Base-by-base conservation (phyloP, 2,888 invertebrate species). In the Tillus elongatus region DNA sequence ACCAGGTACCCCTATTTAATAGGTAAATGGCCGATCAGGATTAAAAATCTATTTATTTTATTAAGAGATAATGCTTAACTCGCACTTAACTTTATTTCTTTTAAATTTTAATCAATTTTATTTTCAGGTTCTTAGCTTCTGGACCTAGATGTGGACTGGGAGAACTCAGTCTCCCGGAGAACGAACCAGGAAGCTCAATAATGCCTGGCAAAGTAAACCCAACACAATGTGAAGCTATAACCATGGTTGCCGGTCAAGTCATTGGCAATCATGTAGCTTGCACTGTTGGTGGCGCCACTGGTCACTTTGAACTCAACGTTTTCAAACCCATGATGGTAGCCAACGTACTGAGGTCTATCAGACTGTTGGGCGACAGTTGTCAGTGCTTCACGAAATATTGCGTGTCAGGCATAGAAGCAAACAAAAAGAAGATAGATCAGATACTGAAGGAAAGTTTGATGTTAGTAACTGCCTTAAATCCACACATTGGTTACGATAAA, bases 131-230 rank as follows among this genome's bases (percentile, higher is more conserved):
- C 56, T 70, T 98, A 44, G 97, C 88, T 0, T 95, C 95, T 1
- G 97, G 97, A 1, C 97, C 97, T 0, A 76, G 97, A 13, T 96
- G 95, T 60, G 97, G 97, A 0, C 70, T 98, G 1, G 96, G 87
- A 1, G 97, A 98, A 68, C 70, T 98, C 0, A 74, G 76, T 43
- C 74, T 98, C 51, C 98, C 98, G 0, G 97, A 96, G 70, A 97
- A 98, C 64, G 98, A 98, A 61, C 97, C 98, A 0, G 98, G 98
- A 2, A 93, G 92, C 57, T 95, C 95, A n/a, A 98, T 98, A 50
- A 98, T 98, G 98, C 98, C 98, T 13, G 97, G 92, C 35, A 98
- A 97, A 70, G 92, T 98, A 36, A 98, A 98, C 69, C 98, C 98
- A 3, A 98, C 98, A 0, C 98, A 98, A 63, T 96, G 96, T 67